A percentile compares a stretch with the other conserved stretches of the same genome.
Conservation (phyloP, 2,888 invertebrate species). For the Euclidia mi region DNA sequence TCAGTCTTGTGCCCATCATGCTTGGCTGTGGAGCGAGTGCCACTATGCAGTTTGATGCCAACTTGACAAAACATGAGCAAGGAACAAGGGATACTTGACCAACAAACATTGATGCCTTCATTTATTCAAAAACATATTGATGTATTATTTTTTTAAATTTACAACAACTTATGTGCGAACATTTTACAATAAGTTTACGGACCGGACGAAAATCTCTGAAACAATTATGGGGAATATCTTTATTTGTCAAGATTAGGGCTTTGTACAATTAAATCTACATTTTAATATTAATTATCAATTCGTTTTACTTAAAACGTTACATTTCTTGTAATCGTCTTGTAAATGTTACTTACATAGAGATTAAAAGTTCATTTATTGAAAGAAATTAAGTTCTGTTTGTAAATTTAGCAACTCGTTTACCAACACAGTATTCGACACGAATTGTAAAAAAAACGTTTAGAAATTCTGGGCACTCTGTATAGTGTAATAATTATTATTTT, state of each 20-base stretch:
- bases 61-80: no score
- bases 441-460: constrained; percentile 50
- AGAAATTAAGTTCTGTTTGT: constrained; percentile 54
- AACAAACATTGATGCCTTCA: no score
- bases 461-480: constrained; percentile 50
- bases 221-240: constrained; percentile 32
- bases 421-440: constrained; percentile 57
- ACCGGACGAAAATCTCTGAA: constrained; percentile 3
- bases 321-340: constrained; percentile 49
- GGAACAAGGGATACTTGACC: no score
- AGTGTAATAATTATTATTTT: constrained; percentile 66
- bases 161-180: no score
- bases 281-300: constrained; percentile 42
- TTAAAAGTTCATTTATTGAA: constrained; percentile 30
- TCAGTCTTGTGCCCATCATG: no score
- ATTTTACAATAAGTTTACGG: not conserved
- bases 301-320: constrained; percentile 47
- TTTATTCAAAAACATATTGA: no score
- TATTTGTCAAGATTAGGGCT: constrained; percentile 45
- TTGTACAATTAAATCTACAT: constrained; percentile 46
- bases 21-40: no score
- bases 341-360: constrained; percentile 54
- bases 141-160: not conserved
- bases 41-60: no score
- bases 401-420: constrained; percentile 70